Evolutionary conservation across 2,888 invertebrate species (phyloP), one percentile per base, ranked within the genome.

Genomic region (Pediacus dermestoides): DNA sequence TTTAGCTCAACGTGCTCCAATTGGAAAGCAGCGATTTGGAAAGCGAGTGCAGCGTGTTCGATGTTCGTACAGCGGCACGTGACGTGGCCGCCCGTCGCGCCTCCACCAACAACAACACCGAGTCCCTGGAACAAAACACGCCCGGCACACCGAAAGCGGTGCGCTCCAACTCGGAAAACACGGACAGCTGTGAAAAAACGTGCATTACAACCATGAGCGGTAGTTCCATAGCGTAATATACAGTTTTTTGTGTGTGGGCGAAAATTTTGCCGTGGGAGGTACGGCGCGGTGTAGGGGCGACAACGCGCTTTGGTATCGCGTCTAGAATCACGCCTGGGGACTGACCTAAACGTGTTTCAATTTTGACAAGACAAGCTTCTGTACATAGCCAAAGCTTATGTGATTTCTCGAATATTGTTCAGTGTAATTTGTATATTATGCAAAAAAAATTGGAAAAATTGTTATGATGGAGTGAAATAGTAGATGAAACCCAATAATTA

Each of bases 1-100:
- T 58, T 6, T 52, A 69, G 68, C 52, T 69, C 37, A 68, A 67
- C 51, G 64, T 70, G 31, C 66, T 70, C 10, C 72, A 80, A 73
- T 70, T 77, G 52, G 80, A 80, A 58, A 74, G 75, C 40, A 79
- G 78, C 49, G 80, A 80, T 61, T 68, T 78, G 43, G 79, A 80
- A 51, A 76, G 77, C 55, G 79, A 80, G 53, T 74, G 74, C 41
- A 74, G 75, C 45, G 74, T 76, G n/a, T 77, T 77, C 58, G 78
- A 78, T 53, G 75, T 75, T 6, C 72, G 77, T 46, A 74, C 74
- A 22, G 71, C 73, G 22, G 67, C 70, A 6, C 59, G 38, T 30
- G 62, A 46, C 61, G 64, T 60, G 2, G 60, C 63, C 21, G 45
- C 62, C 28, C 65, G 75, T 38, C n/a, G n/a, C n/a, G 74, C 75